Evolutionary conservation across 2,113 vertebrate species (phyloP), one percentile per base, ranked within the genome.

Genomic region (Labrus mixtus): DNA sequence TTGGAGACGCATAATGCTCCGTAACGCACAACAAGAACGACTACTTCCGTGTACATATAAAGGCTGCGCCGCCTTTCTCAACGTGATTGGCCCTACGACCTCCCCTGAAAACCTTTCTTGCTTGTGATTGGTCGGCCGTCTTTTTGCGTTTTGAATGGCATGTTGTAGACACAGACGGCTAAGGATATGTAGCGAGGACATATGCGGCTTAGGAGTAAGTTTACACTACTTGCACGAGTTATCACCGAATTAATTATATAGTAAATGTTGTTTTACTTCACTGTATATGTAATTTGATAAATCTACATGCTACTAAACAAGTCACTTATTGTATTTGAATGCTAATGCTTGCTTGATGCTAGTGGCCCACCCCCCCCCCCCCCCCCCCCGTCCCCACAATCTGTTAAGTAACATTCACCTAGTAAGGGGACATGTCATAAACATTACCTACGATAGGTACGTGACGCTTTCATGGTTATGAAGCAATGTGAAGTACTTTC

Each of bases 141-240:
- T 6, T 3, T 10, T 19, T 3, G n/a, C 7, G 0, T 3, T 60
- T 37, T 79, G 41, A 85, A 16, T 76, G 74, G 50, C 67, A 29
- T 33, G 29, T 43, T 33, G 29, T 43, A 19, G 13, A 16, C 36
- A 12, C 55, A 8, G 1, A 37, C 37, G 6, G 51, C 36, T 7
- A 48, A 16, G 6, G 53, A 48, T 76, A 79, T 72, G 43, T 75
- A 69, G 75, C 48, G 53, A 84, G 68, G 80, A 68, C 78, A 36
- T 36, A 65, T n/a, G 63, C 57, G 10, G 13, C 16, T 57, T 37
- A 36, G 16, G 29, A 81, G 90, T 79, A 86, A 90, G 87, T 81
- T 82, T 0, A n/a, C 36, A 70, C n/a, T 8, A 6, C 17, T 33
- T 82, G 36, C 4, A 16, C 12, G 9, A 58, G 37, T 70, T 36